A percentile compares a stretch with the other conserved stretches of the same genome.
phyloP scores from a whole-genome alignment of 2,113 vertebrate genomes.

The Cebidichthys violaceus region DNA sequence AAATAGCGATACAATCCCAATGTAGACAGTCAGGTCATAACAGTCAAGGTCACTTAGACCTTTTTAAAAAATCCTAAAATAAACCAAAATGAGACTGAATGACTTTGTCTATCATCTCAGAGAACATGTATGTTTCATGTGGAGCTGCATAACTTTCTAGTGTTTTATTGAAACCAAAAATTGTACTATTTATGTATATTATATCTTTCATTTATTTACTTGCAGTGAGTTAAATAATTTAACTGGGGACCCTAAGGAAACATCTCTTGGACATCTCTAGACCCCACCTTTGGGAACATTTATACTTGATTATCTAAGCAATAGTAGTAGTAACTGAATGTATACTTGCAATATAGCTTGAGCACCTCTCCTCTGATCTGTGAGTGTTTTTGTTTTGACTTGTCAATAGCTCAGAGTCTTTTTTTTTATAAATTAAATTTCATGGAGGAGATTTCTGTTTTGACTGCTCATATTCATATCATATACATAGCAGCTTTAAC shows the following conservation, averaged over 20 bases:
- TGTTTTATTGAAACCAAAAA: conserved; percentile 9
- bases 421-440: background rate
- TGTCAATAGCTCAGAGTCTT: conserved; percentile 1
- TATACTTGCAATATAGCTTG: background rate
- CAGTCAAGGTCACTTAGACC: conserved; percentile 9
- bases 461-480: conserved; percentile 16
- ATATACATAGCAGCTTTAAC: conserved; percentile 5
- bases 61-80: conserved; percentile 11
- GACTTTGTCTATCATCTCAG: background rate
- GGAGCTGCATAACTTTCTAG: background rate
- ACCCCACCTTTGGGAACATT: background rate
- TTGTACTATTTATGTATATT: background rate
- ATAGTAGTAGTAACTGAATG: background rate
- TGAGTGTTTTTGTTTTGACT: conserved; percentile 34
- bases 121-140: background rate
- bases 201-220: background rate
- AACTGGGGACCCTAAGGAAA: background rate
- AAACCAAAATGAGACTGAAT: background rate
- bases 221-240: conserved; percentile 18
- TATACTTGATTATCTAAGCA: background rate
- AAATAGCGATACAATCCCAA: conserved; percentile 18
- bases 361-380: conserved; percentile 10
- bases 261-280: background rate
- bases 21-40: conserved; percentile 19
- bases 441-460: background rate